Evolutionary conservation across 1,140 invertebrate species (phyloP).

Genomic region (fruit fly (Drosophila melanogaster)): Release_6_plus_ISO1_MT NT_033777.3:19520501-19521000

Average conservation of each 20-base stretch:
- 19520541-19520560: too few relatives aligned
- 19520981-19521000: constrained; percentile 55
- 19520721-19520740: constrained; percentile 16
- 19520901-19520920: constrained; percentile 47
- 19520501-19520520: too few relatives aligned
- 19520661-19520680: constrained; percentile 60
- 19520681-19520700: constrained; percentile 62
- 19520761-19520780: constrained; percentile 5
- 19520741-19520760: not conserved
- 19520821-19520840: constrained; percentile 80
- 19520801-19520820: constrained; percentile 54
- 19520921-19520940: not conserved
- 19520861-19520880: constrained; percentile 76
- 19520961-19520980: constrained; percentile 62
- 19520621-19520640: constrained; percentile 23
- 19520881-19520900: constrained; percentile 50
- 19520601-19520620: constrained; percentile 11
- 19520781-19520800: not conserved
- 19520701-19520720: constrained; percentile 40
- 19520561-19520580: too few relatives aligned
- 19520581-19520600: too few relatives aligned
- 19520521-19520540: too few relatives aligned
- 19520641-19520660: constrained; percentile 66
- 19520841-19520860: constrained; percentile 68
- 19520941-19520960: not conserved